Evolutionary conservation across 2,113 vertebrate species (phyloP).

Genomic region (Pseudopipra pipra): DNA sequence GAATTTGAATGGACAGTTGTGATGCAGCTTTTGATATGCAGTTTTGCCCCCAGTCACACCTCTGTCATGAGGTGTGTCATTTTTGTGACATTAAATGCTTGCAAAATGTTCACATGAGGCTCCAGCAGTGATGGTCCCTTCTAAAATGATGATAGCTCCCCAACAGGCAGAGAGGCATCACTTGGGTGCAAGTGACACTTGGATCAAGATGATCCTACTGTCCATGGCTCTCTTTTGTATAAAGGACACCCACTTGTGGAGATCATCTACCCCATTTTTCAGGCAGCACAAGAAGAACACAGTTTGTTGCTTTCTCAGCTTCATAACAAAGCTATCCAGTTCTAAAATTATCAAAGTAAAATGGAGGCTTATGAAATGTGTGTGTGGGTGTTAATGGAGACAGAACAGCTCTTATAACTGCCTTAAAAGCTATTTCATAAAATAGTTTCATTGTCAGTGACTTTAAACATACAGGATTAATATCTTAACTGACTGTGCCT

Average conservation of each 20-base stretch:
- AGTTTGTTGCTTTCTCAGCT: neutral
- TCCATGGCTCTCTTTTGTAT: rapidly evolving
- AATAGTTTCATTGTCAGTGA: constrained; percentile 45
- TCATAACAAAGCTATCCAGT: constrained; percentile 24
- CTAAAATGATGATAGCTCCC: neutral
- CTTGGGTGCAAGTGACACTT: neutral
- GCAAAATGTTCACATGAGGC: neutral
- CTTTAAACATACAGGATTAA: constrained; percentile 36
- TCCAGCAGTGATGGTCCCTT: neutral
- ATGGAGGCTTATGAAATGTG: constrained; percentile 32
- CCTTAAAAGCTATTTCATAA: constrained; percentile 48
- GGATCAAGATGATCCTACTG: no score
- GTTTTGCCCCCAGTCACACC: neutral
- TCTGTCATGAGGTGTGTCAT: neutral
- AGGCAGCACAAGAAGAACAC: neutral
- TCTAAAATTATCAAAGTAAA: constrained; percentile 49
- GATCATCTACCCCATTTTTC: neutral
- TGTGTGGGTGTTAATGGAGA: constrained; percentile 36
- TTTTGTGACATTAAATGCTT: neutral
- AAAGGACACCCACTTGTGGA: neutral
- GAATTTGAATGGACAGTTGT: neutral
- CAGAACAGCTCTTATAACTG: constrained; percentile 26
- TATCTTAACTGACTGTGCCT: constrained; percentile 32
- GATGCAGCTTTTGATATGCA: neutral
- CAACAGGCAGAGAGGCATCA: neutral